Evolutionary conservation across 2,888 invertebrate species (phyloP), one percentile per base, ranked within the genome.

Genomic region (Isoperla grammatica): DNA sequence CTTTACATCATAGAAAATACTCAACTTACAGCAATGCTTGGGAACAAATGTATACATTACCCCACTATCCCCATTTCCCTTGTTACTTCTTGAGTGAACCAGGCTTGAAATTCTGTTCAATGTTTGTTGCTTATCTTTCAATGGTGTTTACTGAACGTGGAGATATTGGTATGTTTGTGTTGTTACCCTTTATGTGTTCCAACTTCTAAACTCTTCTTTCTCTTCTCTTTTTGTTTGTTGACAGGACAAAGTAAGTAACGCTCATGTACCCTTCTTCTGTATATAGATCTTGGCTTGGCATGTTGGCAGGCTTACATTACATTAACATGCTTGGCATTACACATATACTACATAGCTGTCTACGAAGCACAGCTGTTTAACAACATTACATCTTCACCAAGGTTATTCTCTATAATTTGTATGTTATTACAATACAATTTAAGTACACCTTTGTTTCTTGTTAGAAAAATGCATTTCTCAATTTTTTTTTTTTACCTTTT

Each of bases 221-320:
- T 66, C 58, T 64, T 64, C 62, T 64, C 59, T 63, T 59, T 64
- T 65, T 35, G 59, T 64, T 65, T 66, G 60, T 62, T 60, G 62
- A 57, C 66, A 68, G 68, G 68, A 68, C 64, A 67, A 68, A 68
- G 68, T 68, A 66, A 68, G 68, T 68, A 68, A 63, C 53, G 39
- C 29, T 49, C 12, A 48, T 59, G 46, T 60, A 40, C 61, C 54
- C 55, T 29, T 57, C 45, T 61, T 60, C 35, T 58, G 20, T 61
- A 20, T 60, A 37, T 17, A 15, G 39, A 29, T 48, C 42, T 57
- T 22, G 13, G 17, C 29, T 43, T 29, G 29, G 29, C 29, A 29
- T 8, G 29, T 29, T 29, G 8, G 4, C 29, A 4, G 29, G 8
- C 29, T 29, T 29, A 29, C 29, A 29, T 29, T 29, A 29, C 29